A percentile compares a stretch with the other conserved stretches of the same genome.
phyloP scores from a whole-genome alignment of 2,113 vertebrate species.

The Salvelinus alpinus region DNA sequence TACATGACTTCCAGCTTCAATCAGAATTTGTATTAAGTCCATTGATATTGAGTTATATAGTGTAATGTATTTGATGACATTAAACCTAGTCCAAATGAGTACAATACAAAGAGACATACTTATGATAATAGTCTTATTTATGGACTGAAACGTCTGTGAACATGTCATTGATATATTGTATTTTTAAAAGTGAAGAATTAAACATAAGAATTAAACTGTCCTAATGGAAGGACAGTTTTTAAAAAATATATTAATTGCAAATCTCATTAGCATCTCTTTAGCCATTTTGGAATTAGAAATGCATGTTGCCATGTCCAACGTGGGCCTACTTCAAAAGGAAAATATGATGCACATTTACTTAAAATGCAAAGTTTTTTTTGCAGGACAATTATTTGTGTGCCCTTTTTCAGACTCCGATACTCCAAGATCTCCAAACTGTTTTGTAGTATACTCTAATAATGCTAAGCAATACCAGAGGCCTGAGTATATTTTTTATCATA shows the following conservation, averaged over 20 bases:
- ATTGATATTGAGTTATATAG: not conserved
- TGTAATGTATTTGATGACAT: not conserved
- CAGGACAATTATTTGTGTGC: no score
- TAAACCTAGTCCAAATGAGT: not conserved
- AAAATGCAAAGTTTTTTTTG: no score
- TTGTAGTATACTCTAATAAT: no score
- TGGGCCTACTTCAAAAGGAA: no score
- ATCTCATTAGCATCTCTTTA: not conserved
- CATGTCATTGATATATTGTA: not conserved
- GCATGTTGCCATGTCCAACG: not conserved
- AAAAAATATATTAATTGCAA: not conserved
- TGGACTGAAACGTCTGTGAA: not conserved
- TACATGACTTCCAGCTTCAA: not conserved
- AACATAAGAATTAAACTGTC: no score
- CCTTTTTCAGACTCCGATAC: no score
- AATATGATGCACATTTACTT: no score
- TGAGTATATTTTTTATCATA: no score
- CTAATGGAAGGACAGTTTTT: not conserved
- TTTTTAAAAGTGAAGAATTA: constrained; percentile 2
- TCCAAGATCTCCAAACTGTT: no score
- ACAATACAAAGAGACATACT: not conserved
- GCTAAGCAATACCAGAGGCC: no score
- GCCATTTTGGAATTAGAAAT: not conserved
- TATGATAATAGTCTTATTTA: not conserved
- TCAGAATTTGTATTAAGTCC: not conserved